Conservation (phyloP, 2,797 vertebrate species). For the Brachymystax lenok region DNA sequence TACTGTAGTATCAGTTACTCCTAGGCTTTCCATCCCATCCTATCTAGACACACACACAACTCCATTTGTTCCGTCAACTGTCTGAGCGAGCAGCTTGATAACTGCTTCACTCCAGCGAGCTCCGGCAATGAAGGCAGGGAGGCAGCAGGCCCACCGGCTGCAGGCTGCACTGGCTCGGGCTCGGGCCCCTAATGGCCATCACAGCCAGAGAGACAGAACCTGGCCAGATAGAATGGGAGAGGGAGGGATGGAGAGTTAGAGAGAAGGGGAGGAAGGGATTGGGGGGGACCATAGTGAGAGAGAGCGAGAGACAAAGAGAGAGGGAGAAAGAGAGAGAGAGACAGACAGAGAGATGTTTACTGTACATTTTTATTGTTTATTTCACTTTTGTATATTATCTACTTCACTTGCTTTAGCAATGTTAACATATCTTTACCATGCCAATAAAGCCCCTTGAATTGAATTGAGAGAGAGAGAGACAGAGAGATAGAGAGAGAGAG, state of each 20-base stretch:
- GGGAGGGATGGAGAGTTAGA: neutral
- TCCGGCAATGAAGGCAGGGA: neutral
- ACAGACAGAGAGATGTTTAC: no score
- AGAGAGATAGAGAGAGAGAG: no score
- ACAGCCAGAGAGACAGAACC: neutral
- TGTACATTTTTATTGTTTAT: no score
- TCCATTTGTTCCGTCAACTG: neutral
- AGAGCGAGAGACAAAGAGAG: no score
- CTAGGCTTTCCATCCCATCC: neutral
- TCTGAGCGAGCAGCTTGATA: conserved; percentile 6
- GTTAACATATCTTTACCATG: no score
- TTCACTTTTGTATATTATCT: no score
- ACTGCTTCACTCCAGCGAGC: neutral
- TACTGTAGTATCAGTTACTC: neutral
- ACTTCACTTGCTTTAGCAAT: no score
- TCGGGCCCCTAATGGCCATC: neutral
- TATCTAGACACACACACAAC: neutral
- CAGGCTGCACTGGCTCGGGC: neutral
- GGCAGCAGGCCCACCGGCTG: neutral
- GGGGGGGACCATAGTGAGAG: neutral
- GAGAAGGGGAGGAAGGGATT: neutral
- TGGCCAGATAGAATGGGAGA: neutral
- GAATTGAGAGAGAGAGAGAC: no score
- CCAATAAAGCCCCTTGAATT: no score
- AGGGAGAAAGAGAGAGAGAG: no score